Evolutionary conservation across 2,797 vertebrate genomes (phyloP), one percentile per base, ranked within the genome.

Genomic region (Acrossocheilus fasciatus): DNA sequence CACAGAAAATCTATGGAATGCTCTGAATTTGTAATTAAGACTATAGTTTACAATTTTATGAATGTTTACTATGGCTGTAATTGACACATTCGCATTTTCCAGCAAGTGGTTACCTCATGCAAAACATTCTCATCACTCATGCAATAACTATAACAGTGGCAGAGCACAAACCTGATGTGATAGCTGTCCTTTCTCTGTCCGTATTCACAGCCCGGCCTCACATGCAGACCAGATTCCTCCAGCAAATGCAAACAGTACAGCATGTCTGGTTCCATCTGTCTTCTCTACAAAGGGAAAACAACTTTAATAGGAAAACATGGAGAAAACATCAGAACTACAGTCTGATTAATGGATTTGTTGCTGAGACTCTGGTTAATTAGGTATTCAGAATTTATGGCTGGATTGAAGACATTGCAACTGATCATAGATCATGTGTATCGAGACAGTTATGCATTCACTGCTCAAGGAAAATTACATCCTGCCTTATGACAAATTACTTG

Each of bases 241-340:
- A 96, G 91, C 26, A 96, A 90, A 81, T 64, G 87, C 8, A 86
- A 18, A 66, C 95, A 95, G 92, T 96, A 97, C 88, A 95, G 93
- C 0, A 89, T 47, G 59, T 96, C 95, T 1, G 95, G 94, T 15
- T 92, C n/a, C 85, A 94, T 59, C 57, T 91, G 93, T 2, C n/a
- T 66, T 64, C 94, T 93, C 96, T 96, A 77, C 15, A 80, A 83
- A 14, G 50, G 87, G 17, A 84, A 36, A 79, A 68, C 3, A n/a
- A 64, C 9, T 39, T 86, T 70, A 26, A 2, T 6, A 50, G 23
- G 10, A 36, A 11, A 36, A 36, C 34, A 34, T 34, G 34, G 34
- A 34, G 34, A 34, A 34, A 34, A 34, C 34, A 4, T 36, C 34
- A 36, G 34, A 77, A 75, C 1, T 36, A 52, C 23, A 62, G 12